Evolutionary conservation across 2,888 invertebrate genomes (phyloP).

Genomic region (Ommatoiulus sabulosus): DNA sequence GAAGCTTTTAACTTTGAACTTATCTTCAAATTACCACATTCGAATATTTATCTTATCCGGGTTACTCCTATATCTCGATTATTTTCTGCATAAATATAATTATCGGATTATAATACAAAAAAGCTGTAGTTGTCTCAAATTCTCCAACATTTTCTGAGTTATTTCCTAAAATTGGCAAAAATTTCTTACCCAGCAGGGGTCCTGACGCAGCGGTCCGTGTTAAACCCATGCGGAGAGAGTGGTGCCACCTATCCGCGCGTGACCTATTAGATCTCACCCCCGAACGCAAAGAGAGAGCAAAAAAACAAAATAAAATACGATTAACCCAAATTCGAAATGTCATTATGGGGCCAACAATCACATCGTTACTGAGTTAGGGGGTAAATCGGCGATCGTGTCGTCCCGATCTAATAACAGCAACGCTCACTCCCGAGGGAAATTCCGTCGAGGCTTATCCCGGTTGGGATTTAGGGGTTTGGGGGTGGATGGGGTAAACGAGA

Average conservation of each 20-base stretch:
- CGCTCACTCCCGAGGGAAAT: not conserved
- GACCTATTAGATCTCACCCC: not conserved
- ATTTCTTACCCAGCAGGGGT: too few relatives aligned
- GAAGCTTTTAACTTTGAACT: too few relatives aligned
- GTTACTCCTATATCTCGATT: too few relatives aligned
- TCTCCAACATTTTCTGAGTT: too few relatives aligned
- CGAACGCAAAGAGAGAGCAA: not conserved
- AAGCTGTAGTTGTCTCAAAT: too few relatives aligned
- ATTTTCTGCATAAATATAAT: too few relatives aligned
- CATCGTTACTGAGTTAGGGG: slow-evolving; percentile 14
- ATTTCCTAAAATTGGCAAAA: too few relatives aligned
- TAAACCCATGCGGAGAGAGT: too few relatives aligned
- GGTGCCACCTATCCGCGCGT: not conserved
- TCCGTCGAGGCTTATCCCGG: not conserved
- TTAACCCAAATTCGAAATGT: slow-evolving; percentile 1
- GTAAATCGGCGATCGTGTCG: not conserved
- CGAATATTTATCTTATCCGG: too few relatives aligned
- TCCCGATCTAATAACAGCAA: slow-evolving; percentile 21
- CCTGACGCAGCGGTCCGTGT: too few relatives aligned
- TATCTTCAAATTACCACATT: too few relatives aligned
- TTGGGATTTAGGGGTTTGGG: not conserved
- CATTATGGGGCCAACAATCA: slow-evolving; percentile 12
- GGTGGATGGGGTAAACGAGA: not conserved
- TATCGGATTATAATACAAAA: too few relatives aligned
- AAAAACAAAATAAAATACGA: not conserved